Evolutionary conservation across 2,888 invertebrate species (phyloP), one percentile per base, ranked within the genome.

Genomic region (Drosophila neotestacea): DNA sequence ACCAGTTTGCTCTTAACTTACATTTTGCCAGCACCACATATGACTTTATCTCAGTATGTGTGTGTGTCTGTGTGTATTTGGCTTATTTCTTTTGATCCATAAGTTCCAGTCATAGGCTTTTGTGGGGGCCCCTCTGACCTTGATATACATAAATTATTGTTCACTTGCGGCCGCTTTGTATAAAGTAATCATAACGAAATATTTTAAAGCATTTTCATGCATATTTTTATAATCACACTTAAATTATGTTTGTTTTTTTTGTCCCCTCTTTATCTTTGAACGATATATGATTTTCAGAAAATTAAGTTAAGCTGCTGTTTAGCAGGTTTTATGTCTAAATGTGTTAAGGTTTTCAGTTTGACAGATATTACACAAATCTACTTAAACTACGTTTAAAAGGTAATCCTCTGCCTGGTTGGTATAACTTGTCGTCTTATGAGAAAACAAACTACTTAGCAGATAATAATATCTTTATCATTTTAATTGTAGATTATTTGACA

Each of bases 131-230:
- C 74, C 74, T 70, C 62, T 71, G 85, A 89, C 86, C 86, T 89
- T 86, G 86, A 85, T 89, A 86, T 55, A 86, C 80, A 78, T 89
- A 77, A 71, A 73, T 76, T 77, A 77, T 77, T 79, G 72, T 88
- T 73, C 63, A 71, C 61, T 74, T 70, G 71, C 58, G 74, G 50
- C 56, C 38, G 42, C 38, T 76, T 58, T 63, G 44, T 61, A 38
- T 70, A 61, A 69, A 50, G 70, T 52, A 77, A 79, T 77, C 73
- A 68, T 75, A 86, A 73, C 77, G 75, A 79, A 77, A 81, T 72
- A 46, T 30, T 9, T 55, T 41, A 34, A 30, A 58, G 36, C 58
- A 50, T 58, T 48, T 64, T 50, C 58, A 64, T 58, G 63, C 79
- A 65, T 78, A 73, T 65, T 78, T 76, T 55, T 62, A 60, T 65